Base-by-base conservation (phyloP, 2,113 vertebrate species). In the Brachyhypopomus occidentalis region DNA sequence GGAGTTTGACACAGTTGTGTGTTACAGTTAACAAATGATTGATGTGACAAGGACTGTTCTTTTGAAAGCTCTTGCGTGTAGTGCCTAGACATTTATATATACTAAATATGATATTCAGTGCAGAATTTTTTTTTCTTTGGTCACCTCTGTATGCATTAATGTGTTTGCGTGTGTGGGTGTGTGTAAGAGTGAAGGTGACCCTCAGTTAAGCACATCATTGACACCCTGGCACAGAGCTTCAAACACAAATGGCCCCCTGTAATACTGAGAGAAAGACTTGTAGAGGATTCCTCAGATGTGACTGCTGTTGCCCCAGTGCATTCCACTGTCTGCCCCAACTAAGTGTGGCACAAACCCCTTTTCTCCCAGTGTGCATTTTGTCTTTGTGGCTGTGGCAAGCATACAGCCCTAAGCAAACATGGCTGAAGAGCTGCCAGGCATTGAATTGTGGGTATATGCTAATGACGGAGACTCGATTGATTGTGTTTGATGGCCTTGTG, bases 391-490 rank as follows among this genome's bases (percentile, higher is more conserved):
- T 63, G 55, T 58, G 45, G 67, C 72, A 20, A 45, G 59, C 56
- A 25, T 75, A 60, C 41, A 70, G 69, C 22, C 22, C 63, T 27
- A 22, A 20, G 34, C 77, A 67, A 38, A 70, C 77, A 16, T 75
- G 52, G 22, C 60, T 83, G 62, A 69, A 25, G 41, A 20, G 48
- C 48, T 83, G 71, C 71, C 76, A 72, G 34, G 22, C 67, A 17
- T 62, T 74, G 60, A 22, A 66, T 70, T 17, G 36, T 78, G 70
- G 62, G 71, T 79, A 83, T 69, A 14, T 67, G 70, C 76, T 74
- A 48, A 67, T 22, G 7, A 78, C 45, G 77, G 67, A 63, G 45
- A 45, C 56, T 38, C 20, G 25, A 83, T 60, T 69, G 52, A 83
- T 75, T n/a, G 30, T 79, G n/a, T 67, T 70, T 79, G 56, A 55